Conservation (phyloP, 1,140 invertebrate species). For the Bursaphelenchus mucronatus region DNA sequence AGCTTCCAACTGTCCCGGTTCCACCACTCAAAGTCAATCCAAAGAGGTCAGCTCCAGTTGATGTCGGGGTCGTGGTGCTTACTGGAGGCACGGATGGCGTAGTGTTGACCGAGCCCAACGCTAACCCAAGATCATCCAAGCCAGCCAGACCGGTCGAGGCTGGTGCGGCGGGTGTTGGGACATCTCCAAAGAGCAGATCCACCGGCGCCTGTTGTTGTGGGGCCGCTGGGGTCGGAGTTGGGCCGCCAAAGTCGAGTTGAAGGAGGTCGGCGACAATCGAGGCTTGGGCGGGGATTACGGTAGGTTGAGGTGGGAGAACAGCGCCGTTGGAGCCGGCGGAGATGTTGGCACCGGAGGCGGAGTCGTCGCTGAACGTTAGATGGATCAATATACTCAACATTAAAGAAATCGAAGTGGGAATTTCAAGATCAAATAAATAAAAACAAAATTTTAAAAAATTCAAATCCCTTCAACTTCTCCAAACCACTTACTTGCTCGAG, state of each 20-base stretch:
- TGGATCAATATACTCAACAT: conserved; percentile 48
- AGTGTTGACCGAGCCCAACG: conserved; percentile 61
- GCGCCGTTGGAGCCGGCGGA: conserved; percentile 28
- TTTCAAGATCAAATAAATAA: not conserved
- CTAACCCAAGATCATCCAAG: conserved; percentile 12
- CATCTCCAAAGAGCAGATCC: conserved; percentile 34
- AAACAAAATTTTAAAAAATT: conserved; percentile 7
- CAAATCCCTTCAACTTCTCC: not conserved
- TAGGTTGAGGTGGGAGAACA: conserved; percentile 63
- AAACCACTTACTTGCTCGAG: not conserved
- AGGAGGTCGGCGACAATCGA: conserved; percentile 92
- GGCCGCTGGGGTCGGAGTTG: conserved; percentile 65
- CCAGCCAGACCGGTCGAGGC: conserved; percentile 33
- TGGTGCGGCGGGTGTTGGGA: conserved; percentile 28
- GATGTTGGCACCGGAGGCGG: not conserved
- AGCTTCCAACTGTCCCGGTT: not conserved
- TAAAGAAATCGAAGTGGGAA: not conserved
- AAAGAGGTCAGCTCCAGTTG: too few species aligned
- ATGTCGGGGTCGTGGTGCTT: too few species aligned
- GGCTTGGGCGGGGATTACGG: conserved; percentile 83
- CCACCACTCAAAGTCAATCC: too few species aligned
- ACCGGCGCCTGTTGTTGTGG: conserved; percentile 20
- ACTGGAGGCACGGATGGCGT: too few species aligned
- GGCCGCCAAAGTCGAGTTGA: conserved; percentile 79
- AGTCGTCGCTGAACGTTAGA: conserved; percentile 7